Conservation (phyloP, 1,140 invertebrate species). For the Brachionus rubens region DNA sequence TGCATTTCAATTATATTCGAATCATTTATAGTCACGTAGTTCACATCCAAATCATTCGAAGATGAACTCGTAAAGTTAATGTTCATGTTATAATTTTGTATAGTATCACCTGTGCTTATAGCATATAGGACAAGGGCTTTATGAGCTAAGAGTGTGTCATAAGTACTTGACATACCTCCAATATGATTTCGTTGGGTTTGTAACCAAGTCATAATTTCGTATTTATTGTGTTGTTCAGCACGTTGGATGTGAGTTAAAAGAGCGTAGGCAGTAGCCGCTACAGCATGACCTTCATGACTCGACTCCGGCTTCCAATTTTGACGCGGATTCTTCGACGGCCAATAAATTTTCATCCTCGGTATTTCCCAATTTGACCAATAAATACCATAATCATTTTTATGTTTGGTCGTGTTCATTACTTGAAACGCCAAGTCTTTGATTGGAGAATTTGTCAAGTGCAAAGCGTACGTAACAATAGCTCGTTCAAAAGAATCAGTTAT, state of each 20-base stretch:
- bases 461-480: constrained; percentile 79
- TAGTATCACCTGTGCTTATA: background rate
- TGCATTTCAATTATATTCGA: too few relatives aligned
- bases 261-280: constrained; percentile 86
- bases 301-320: constrained; percentile 73
- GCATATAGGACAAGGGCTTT: constrained; percentile 33
- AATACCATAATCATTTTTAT: constrained; percentile 51
- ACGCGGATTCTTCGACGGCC: constrained; percentile 73
- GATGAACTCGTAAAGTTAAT: constrained; percentile 41
- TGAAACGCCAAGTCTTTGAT: constrained; percentile 76
- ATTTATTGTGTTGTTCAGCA: constrained; percentile 65
- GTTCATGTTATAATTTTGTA: constrained; percentile 27
- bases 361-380: constrained; percentile 42
- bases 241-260: constrained; percentile 71
- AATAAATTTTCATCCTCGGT: constrained; percentile 72
- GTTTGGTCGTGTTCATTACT: constrained; percentile 63
- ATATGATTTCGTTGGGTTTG: constrained; percentile 84
- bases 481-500: constrained; percentile 76
- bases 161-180: constrained; percentile 88
- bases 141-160: constrained; percentile 70
- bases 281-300: constrained; percentile 82
- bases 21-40: constrained; percentile 1
- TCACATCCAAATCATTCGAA: background rate
- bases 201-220: constrained; percentile 80
- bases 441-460: constrained; percentile 74